Conservation (phyloP, 2,888 invertebrate species). For the Eristalinus sepulchralis region DNA sequence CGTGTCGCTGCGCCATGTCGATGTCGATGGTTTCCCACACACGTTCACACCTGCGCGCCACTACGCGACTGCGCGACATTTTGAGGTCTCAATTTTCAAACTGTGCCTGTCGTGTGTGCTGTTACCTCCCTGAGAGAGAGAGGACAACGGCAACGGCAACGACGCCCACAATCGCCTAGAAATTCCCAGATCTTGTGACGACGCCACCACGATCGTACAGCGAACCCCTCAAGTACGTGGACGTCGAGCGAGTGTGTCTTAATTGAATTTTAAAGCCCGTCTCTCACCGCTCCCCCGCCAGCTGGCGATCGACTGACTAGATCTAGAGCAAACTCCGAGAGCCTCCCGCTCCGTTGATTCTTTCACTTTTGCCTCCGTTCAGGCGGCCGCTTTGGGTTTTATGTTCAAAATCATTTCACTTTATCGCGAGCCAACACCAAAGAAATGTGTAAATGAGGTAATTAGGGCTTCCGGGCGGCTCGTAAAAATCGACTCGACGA, state of each 20-base stretch:
- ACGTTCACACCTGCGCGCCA: constrained; percentile 31
- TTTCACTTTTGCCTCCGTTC: background rate
- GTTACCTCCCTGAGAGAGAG: constrained; percentile 12
- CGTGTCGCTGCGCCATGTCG: too few species aligned
- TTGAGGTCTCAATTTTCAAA: constrained; percentile 62
- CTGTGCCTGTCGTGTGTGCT: background rate
- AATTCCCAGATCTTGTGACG: constrained; percentile 34
- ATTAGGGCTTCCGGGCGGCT: constrained; percentile 78
- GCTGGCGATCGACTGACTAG: background rate
- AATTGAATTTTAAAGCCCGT: constrained; percentile 50
- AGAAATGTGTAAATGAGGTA: constrained; percentile 79
- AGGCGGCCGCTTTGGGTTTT: background rate
- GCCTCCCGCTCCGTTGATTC: constrained; percentile 19
- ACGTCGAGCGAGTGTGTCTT: constrained; percentile 41
- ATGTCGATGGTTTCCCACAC: constrained; percentile 1
- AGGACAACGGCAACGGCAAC: constrained; percentile 18
- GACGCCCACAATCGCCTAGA: constrained; percentile 50
- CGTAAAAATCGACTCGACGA: constrained; percentile 45
- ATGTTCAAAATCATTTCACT: constrained; percentile 56
- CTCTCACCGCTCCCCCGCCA: background rate
- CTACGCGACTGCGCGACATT: constrained; percentile 55
- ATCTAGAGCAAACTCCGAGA: constrained; percentile 29
- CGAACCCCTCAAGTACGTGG: constrained; percentile 3
- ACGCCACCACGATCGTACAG: background rate
- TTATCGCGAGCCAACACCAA: constrained; percentile 61